These are phyloP conservation scores for Ctenochaetus hawaiiensis DNA, from an alignment of 2,797 vertebrate species.

Conservation along the genomic window DNA sequence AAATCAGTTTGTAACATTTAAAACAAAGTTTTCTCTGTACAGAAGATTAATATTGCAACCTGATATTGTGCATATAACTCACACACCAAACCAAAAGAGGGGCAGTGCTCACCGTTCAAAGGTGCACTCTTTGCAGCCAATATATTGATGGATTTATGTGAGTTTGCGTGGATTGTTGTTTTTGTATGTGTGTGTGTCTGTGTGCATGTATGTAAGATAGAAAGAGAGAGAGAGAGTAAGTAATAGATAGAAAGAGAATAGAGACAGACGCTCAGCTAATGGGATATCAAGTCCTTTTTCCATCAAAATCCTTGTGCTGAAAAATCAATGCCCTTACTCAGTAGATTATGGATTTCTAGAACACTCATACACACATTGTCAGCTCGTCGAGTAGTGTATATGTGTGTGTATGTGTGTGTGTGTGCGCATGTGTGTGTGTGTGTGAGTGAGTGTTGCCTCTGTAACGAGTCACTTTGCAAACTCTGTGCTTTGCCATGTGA, in stretches of 20 bases:
- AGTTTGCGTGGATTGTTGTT: constrained; percentile 26
- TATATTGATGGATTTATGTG: constrained; percentile 21
- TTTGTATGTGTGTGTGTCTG: constrained; percentile 47
- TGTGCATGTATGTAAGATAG: constrained; percentile 37
- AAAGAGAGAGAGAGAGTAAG: constrained; percentile 39
- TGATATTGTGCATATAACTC: constrained; percentile 89
- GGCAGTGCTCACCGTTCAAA: constrained; percentile 67
- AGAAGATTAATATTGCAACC: constrained; percentile 88
- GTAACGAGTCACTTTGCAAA: constrained; percentile 69
- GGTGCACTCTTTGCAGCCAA: constrained; percentile 67
- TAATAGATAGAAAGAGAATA: constrained; percentile 62
- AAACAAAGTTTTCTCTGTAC: constrained; percentile 82
- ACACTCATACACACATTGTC: constrained; percentile 69
- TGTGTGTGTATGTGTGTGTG: constrained; percentile 23
- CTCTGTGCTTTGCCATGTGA: constrained; percentile 59
- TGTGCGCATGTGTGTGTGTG: constrained; percentile 43
- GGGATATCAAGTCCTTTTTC: constrained; percentile 76
- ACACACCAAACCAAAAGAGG: constrained; percentile 78
- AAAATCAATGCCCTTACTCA: constrained; percentile 78
- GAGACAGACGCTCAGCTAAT: constrained; percentile 72
- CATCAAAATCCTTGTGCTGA: constrained; percentile 70
- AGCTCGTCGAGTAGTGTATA: constrained; percentile 36
- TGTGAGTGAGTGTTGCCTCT: constrained; percentile 52
- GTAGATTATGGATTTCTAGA: constrained; percentile 79
- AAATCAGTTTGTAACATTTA: constrained; percentile 77